These are phyloP conservation scores for Therioaphis trifolii DNA, from an alignment of 2,888 invertebrate genomes.

Conservation along the genomic window DNA sequence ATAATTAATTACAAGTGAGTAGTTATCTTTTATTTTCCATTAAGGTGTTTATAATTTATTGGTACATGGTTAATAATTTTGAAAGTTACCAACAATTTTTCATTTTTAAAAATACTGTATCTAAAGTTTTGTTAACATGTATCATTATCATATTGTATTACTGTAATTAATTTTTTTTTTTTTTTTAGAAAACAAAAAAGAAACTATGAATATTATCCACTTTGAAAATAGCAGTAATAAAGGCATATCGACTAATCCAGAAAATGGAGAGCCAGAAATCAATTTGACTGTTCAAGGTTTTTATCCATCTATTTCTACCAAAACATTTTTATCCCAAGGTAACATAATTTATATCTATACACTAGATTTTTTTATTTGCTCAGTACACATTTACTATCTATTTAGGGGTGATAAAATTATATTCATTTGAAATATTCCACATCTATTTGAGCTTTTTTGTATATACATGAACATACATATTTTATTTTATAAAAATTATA, in stretches of 20 bases:
- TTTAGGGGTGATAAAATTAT: too few relatives aligned
- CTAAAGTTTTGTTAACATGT: too few relatives aligned
- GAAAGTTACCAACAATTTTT: too few relatives aligned
- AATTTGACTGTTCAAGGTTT: slow-evolving; percentile 77
- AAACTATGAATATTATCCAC: slow-evolving; percentile 60
- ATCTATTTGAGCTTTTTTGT: too few relatives aligned
- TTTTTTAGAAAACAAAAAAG: slow-evolving; percentile 58
- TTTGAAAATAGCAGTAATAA: slow-evolving; percentile 56
- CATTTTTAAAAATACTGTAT: too few relatives aligned
- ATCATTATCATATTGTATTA: slow-evolving; percentile 10
- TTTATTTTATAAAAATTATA: too few relatives aligned
- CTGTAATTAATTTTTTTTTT: neutral
- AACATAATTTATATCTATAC: neutral
- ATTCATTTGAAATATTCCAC: too few relatives aligned
- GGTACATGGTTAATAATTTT: too few relatives aligned
- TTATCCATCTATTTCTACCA: slow-evolving; percentile 70
- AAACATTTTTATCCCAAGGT: slow-evolving; percentile 51
- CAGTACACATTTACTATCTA: neutral
- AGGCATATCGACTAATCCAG: slow-evolving; percentile 46
- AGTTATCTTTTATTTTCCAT: too few relatives aligned
- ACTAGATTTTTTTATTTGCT: neutral
- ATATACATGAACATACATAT: too few relatives aligned
- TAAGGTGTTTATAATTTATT: too few relatives aligned
- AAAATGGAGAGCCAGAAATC: slow-evolving; percentile 66
- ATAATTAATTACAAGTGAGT: too few relatives aligned